Conservation (phyloP, 2,888 invertebrate species). For the Panopea generosa region DNA sequence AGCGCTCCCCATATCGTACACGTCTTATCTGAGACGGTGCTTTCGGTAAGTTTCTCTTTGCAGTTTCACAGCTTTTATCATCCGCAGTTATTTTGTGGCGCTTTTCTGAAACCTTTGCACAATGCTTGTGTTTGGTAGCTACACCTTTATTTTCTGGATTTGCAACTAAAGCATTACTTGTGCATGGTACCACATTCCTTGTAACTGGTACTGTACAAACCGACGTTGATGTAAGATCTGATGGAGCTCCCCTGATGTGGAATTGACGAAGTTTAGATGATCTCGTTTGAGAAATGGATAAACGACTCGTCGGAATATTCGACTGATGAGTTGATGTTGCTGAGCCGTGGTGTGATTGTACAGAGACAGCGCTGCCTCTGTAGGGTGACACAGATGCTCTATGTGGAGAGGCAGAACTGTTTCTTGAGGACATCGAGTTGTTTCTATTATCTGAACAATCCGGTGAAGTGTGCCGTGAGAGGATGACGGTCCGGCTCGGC, state of each 20-base stretch:
- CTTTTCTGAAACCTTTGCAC: no score
- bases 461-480: background rate
- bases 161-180: background rate
- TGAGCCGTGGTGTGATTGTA: background rate
- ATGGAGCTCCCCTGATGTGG: no score
- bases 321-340: background rate
- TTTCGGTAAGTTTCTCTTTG: constrained; percentile 44
- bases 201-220: background rate
- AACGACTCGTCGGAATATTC: background rate
- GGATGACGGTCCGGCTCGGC: constrained; percentile 1
- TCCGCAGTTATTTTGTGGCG: background rate
- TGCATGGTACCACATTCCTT: background rate
- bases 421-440: background rate
- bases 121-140: background rate
- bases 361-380: background rate
- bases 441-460: background rate
- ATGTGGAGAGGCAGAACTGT: background rate
- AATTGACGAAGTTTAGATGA: background rate
- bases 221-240: no score
- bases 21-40: constrained; percentile 40
- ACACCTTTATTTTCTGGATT: background rate
- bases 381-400: background rate
- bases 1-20: constrained; percentile 44
- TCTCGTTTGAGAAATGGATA: background rate
- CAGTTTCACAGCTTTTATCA: background rate